Evolutionary conservation across 2,797 vertebrate species (phyloP).

Genomic region (Ataeniobius toweri): DNA sequence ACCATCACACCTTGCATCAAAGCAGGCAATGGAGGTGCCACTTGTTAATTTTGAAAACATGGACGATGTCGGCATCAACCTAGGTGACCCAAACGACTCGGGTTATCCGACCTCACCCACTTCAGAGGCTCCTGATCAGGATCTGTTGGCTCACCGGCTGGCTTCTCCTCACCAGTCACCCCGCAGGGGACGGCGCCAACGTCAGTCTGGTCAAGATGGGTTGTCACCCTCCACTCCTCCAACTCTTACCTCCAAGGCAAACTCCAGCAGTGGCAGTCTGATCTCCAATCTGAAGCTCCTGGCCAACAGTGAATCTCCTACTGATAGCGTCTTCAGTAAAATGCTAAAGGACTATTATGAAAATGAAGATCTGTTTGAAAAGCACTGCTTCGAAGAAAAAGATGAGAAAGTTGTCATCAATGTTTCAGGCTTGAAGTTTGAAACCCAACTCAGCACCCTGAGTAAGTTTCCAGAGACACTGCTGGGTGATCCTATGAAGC

Average conservation of each 20-base stretch:
- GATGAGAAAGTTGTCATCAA: constrained; percentile 94
- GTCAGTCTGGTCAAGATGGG: constrained; percentile 58
- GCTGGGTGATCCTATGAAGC: constrained; percentile 89
- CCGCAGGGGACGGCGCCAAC: constrained; percentile 55
- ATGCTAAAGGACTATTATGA: constrained; percentile 84
- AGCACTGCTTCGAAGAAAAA: constrained; percentile 83
- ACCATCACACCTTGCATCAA: constrained; percentile 74
- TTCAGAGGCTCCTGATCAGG: constrained; percentile 76
- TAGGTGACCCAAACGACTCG: constrained; percentile 86
- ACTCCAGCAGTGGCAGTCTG: constrained; percentile 84
- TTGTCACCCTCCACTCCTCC: constrained; percentile 68
- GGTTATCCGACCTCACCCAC: constrained; percentile 84
- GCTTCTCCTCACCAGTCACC: constrained; percentile 74
- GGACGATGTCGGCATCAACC: constrained; percentile 86
- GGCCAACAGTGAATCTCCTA: constrained; percentile 85
- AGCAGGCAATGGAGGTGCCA: constrained; percentile 91
- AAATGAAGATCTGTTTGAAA: constrained; percentile 82
- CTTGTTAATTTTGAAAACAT: constrained; percentile 93
- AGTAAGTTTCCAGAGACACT: constrained; percentile 93
- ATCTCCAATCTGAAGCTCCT: constrained; percentile 89
- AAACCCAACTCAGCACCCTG: constrained; percentile 94
- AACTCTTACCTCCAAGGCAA: constrained; percentile 78
- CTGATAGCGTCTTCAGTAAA: constrained; percentile 89
- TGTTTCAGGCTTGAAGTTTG: constrained; percentile 92
- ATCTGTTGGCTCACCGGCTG: constrained; percentile 61